Evolutionary conservation across 2,797 vertebrate genomes (phyloP).

Genomic region (Cuculus canorus): DNA sequence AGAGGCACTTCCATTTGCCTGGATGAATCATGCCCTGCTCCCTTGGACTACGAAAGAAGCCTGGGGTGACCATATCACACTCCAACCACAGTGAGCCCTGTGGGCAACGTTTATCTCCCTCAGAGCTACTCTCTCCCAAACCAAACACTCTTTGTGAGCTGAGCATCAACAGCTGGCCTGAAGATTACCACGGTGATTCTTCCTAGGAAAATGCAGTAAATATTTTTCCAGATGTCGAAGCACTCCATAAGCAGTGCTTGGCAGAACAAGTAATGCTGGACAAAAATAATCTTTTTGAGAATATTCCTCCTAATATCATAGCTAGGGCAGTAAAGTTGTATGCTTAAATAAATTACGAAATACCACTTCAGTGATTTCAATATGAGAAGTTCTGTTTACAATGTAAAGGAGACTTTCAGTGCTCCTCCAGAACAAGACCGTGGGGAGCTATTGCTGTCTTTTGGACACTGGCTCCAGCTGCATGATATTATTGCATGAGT

Average conservation of each 20-base stretch:
- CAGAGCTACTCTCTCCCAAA: background rate
- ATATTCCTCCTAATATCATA: background rate
- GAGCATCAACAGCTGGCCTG: constrained; percentile 20
- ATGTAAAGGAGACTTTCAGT: background rate
- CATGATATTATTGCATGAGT: background rate
- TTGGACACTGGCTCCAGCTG: background rate
- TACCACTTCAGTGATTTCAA: background rate
- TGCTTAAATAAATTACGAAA: background rate
- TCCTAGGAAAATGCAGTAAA: background rate
- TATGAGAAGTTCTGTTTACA: background rate
- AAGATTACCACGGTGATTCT: background rate
- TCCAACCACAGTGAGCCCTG: background rate
- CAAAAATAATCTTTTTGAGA: background rate
- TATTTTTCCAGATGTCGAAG: constrained; percentile 30
- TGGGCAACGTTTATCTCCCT: background rate
- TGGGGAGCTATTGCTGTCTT: background rate
- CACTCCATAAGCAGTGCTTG: background rate
- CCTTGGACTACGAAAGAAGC: background rate
- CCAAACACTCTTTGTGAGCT: background rate
- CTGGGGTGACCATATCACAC: background rate
- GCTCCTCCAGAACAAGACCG: background rate
- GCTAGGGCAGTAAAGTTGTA: background rate
- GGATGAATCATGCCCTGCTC: background rate
- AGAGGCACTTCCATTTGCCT: background rate
- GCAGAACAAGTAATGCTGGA: background rate